Evolutionary conservation across 2,888 invertebrate species (phyloP).

Genomic region (Stenoptilia bipunctidactyla): DNA sequence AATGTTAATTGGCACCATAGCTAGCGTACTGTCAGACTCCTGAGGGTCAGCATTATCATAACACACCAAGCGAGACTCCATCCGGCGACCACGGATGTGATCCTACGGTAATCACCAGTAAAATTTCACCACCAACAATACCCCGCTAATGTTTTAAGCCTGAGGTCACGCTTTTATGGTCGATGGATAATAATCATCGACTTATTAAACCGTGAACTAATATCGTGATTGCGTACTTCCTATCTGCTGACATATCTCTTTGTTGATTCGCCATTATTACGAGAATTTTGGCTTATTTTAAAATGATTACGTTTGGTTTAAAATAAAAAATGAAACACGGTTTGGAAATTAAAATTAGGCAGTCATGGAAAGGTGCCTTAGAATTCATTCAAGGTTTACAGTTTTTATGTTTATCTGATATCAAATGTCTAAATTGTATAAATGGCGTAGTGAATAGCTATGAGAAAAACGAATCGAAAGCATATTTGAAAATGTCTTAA

Average conservation of each 20-base stretch:
- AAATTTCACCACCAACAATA: slow-evolving; percentile 63
- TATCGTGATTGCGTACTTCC: slow-evolving; percentile 44
- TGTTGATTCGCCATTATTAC: background rate
- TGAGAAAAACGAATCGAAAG: too few species aligned
- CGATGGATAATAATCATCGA: slow-evolving; percentile 45
- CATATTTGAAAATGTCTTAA: too few species aligned
- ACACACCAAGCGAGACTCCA: slow-evolving; percentile 55
- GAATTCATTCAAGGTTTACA: too few species aligned
- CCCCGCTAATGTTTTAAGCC: slow-evolving; percentile 26
- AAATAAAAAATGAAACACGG: too few species aligned
- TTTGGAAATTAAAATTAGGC: too few species aligned
- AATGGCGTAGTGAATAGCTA: too few species aligned
- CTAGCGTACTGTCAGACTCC: slow-evolving; percentile 14
- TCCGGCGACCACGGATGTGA: slow-evolving; percentile 59
- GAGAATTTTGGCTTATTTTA: background rate
- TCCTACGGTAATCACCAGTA: slow-evolving; percentile 58
- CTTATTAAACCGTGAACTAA: slow-evolving; percentile 28
- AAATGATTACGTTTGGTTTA: background rate
- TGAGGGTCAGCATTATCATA: slow-evolving; percentile 38
- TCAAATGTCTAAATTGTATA: too few species aligned
- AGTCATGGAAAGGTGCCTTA: too few species aligned
- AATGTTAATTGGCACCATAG: slow-evolving; percentile 15
- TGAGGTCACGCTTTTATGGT: slow-evolving; percentile 55
- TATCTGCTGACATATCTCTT: slow-evolving; percentile 14
- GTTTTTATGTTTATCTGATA: too few species aligned